These are phyloP conservation scores for Panthera uncia DNA, from an alignment of 2,113 vertebrate species.

Conservation along the genomic window DNA sequence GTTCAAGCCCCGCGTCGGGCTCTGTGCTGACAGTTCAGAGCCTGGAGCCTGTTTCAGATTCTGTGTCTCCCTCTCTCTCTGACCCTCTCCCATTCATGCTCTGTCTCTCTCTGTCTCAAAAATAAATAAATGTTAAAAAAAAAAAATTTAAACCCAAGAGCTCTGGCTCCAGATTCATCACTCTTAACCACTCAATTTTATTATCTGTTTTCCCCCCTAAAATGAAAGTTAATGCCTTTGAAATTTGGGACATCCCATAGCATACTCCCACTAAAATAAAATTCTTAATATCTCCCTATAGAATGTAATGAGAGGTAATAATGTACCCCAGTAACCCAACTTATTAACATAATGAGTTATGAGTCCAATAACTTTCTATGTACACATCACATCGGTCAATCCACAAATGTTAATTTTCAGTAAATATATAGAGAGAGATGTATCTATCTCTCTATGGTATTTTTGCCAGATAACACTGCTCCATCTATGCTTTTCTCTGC, in stretches of 20 bases:
- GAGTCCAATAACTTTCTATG: neutral
- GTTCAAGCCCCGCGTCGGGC: no score
- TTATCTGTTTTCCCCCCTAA: neutral
- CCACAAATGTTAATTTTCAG: neutral
- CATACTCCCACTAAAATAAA: neutral
- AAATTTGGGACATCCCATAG: neutral
- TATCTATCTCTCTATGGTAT: neutral
- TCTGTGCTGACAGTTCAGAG: no score
- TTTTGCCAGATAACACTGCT: neutral
- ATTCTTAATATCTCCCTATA: neutral
- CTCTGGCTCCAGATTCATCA: neutral
- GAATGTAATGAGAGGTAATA: neutral
- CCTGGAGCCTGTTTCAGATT: no score
- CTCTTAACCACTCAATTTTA: neutral
- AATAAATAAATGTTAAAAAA: no score
- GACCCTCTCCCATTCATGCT: no score
- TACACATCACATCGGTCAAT: neutral
- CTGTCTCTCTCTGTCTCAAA: no score
- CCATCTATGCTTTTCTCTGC: neutral
- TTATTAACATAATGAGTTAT: neutral
- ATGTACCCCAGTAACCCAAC: neutral
- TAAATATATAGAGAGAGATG: neutral
- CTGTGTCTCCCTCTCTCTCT: no score
- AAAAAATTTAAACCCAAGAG: neutral
- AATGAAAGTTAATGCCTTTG: constrained; percentile 7